phyloP scores from a whole-genome alignment of 2,888 invertebrate genomes.

The Trissonchulus sp. region DNA sequence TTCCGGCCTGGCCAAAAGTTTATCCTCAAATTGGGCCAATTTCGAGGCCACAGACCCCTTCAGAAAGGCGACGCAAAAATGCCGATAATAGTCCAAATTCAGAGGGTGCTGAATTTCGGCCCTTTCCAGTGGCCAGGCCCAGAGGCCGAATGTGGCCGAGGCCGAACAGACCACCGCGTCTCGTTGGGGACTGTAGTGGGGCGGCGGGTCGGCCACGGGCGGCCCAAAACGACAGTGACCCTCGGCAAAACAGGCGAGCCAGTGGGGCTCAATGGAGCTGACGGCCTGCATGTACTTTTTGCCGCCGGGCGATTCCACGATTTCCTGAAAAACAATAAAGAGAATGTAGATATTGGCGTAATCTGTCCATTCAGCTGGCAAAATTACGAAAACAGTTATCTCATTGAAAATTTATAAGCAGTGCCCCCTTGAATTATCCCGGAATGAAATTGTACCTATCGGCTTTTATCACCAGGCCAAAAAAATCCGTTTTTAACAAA shows the following conservation, averaged over 20 bases:
- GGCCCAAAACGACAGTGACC: constrained; percentile 4
- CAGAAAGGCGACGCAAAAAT: constrained; percentile 15
- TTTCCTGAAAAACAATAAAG: constrained; percentile 37
- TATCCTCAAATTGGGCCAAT: not conserved
- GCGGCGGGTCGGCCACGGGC: not conserved
- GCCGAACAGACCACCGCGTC: not conserved
- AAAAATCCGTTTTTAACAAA: no score
- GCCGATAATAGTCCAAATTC: constrained; percentile 25
- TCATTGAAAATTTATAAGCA: constrained; percentile 60
- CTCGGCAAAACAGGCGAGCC: constrained; percentile 64
- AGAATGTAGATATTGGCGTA: no score
- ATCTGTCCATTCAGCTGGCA: not conserved
- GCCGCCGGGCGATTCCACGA: constrained; percentile 62
- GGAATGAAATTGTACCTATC: no score
- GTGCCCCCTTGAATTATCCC: no score
- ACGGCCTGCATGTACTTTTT: constrained; percentile 59
- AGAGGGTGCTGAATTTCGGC: constrained; percentile 1
- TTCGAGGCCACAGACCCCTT: not conserved
- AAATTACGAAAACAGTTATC: constrained; percentile 33
- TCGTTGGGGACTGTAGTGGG: not conserved
- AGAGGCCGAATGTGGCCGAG: not conserved
- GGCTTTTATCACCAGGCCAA: no score
- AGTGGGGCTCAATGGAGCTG: constrained; percentile 82
- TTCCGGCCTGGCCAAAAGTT: constrained; percentile 1
- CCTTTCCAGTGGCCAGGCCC: not conserved